These are phyloP conservation scores for Ernsta delagoae DNA, from an alignment of 2,888 invertebrate species.

Conservation along the genomic window DNA sequence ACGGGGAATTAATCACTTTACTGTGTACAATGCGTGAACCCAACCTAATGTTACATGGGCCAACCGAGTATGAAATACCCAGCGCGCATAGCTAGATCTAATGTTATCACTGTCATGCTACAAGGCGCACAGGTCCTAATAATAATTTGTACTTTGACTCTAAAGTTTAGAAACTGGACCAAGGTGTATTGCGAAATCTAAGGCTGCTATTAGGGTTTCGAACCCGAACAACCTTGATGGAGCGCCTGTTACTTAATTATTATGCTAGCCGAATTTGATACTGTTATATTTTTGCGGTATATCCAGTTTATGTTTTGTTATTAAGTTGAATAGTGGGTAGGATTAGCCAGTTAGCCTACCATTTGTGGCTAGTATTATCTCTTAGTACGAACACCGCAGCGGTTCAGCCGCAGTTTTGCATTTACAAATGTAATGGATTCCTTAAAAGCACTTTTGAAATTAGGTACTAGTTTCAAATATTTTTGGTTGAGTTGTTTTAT, in stretches of 20 bases:
- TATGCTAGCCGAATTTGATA: constrained; percentile 74
- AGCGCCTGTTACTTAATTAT: constrained; percentile 83
- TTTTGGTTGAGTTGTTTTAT: neutral
- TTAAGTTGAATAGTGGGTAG: constrained; percentile 27
- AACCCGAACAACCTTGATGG: constrained; percentile 73
- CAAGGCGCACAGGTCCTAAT: constrained; percentile 67
- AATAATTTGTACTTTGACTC: constrained; percentile 78
- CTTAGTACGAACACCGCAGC: constrained; percentile 29
- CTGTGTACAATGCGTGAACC: constrained; percentile 23
- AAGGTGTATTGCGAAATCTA: constrained; percentile 55
- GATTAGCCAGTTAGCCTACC: constrained; percentile 19
- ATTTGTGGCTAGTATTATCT: constrained; percentile 27
- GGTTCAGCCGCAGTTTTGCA: constrained; percentile 26
- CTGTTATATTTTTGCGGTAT: constrained; percentile 42
- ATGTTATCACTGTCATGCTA: constrained; percentile 61
- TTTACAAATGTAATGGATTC: constrained; percentile 31
- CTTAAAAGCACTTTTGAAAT: constrained; percentile 10
- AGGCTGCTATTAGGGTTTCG: constrained; percentile 71
- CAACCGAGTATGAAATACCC: constrained; percentile 32
- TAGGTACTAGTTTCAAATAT: constrained; percentile 15
- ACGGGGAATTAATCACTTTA: constrained; percentile 18
- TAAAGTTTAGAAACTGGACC: constrained; percentile 59
- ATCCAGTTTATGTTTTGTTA: constrained; percentile 37
- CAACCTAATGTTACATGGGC: constrained; percentile 27
- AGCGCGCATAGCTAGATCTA: constrained; percentile 56